Conservation (phyloP, 2,797 vertebrate species). For the Eptatretus atami region DNA sequence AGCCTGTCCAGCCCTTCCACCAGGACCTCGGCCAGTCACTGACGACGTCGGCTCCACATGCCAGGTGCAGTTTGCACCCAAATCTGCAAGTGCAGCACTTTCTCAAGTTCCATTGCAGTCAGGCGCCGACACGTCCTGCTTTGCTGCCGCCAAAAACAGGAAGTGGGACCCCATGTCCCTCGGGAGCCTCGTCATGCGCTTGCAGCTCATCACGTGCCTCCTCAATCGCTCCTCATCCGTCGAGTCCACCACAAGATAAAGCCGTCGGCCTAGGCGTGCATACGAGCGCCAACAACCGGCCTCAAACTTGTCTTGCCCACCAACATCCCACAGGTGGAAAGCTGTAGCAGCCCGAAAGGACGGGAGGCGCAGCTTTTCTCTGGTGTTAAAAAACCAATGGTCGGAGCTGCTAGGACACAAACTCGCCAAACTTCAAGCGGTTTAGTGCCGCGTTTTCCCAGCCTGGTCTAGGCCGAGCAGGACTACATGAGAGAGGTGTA, state of each 20-base stretch:
- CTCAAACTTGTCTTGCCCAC: conserved; percentile 1
- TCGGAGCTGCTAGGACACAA: not conserved
- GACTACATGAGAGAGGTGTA: not conserved
- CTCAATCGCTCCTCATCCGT: not conserved
- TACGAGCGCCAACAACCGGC: conserved; percentile 5
- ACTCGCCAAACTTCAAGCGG: conserved; percentile 4
- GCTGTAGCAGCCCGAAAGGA: not conserved
- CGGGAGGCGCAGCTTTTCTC: not conserved
- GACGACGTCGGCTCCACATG: not conserved
- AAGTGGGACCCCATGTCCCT: not conserved
- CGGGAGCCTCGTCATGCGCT: conserved; percentile 2
- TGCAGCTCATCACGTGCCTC: conserved; percentile 1
- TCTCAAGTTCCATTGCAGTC: not conserved
- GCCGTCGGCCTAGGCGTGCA: not conserved
- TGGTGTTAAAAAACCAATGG: conserved; percentile 1
- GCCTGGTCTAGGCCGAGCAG: not conserved
- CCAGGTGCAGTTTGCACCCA: not conserved
- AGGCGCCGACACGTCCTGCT: not conserved
- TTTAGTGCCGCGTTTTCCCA: not conserved
- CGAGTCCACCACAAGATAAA: not conserved
- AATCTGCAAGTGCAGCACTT: not conserved
- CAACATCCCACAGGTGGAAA: conserved; percentile 3
- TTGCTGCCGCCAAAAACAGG: not conserved
- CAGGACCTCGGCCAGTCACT: not conserved
- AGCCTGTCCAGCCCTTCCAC: not conserved